These are phyloP conservation scores for Leptopilina boulardi DNA, from an alignment of 1,140 invertebrate genomes.

Conservation along the genomic window DNA sequence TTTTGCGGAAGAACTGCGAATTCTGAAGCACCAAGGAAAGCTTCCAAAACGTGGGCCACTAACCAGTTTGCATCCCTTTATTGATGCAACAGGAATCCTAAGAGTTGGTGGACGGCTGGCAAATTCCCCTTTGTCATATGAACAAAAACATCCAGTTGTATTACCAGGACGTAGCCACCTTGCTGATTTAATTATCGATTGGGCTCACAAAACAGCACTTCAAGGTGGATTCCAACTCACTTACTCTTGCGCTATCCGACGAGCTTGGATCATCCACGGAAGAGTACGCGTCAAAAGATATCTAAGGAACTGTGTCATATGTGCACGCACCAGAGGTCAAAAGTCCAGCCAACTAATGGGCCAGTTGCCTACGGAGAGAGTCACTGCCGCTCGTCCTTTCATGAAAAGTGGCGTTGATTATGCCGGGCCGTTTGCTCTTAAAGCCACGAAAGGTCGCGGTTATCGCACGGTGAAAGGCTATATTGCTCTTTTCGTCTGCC, in stretches of 20 bases:
- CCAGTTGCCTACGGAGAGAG: constrained; percentile 3
- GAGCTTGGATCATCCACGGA: constrained; percentile 26
- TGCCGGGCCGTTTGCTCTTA: constrained; percentile 59
- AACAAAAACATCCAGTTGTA: constrained; percentile 34
- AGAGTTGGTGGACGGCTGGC: constrained; percentile 4
- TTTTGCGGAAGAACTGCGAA: neutral
- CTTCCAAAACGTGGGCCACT: neutral
- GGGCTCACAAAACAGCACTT: constrained; percentile 13
- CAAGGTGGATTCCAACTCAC: constrained; percentile 24
- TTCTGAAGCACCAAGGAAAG: neutral
- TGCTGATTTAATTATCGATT: constrained; percentile 7
- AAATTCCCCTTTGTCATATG: neutral
- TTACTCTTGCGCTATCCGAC: neutral
- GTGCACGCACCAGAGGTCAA: neutral
- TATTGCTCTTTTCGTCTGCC: constrained; percentile 42
- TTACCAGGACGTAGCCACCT: constrained; percentile 1
- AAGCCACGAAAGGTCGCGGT: constrained; percentile 41
- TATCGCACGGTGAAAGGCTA: constrained; percentile 52
- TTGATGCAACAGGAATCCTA: neutral
- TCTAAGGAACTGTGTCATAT: constrained; percentile 27
- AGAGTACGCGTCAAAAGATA: neutral
- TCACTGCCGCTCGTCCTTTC: neutral
- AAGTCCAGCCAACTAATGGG: constrained; percentile 21
- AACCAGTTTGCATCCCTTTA: neutral
- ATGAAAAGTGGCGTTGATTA: constrained; percentile 58